These are phyloP conservation scores for Prunella strophiata DNA, from an alignment of 2,797 vertebrate species.

Conservation along the genomic window DNA sequence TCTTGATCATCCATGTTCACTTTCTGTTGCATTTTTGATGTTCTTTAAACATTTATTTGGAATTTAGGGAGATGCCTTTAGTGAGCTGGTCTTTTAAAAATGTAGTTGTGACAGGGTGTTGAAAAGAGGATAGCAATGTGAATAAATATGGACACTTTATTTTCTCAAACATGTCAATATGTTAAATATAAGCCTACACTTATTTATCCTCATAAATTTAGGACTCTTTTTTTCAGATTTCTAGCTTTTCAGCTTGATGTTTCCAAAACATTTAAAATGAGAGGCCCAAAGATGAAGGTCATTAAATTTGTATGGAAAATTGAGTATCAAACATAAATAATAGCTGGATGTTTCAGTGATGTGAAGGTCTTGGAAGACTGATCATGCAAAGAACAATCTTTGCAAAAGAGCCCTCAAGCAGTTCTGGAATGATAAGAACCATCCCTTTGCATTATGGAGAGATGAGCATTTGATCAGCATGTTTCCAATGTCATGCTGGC, in stretches of 20 bases:
- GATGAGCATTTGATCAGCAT: neutral
- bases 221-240: neutral
- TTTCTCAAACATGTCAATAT: neutral
- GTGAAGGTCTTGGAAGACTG: neutral
- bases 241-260: neutral
- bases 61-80: neutral
- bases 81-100: neutral
- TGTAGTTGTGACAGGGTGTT: neutral
- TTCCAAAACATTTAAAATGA: slow-evolving; percentile 8
- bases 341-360: neutral
- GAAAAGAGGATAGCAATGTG: neutral
- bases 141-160: neutral
- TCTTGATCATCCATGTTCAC: neutral
- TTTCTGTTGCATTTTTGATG: neutral
- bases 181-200: neutral
- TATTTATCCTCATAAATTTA: neutral
- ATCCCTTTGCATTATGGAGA: neutral
- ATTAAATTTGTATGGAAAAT: slow-evolving; percentile 15
- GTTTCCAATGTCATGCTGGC: neutral
- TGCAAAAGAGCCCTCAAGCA: neutral
- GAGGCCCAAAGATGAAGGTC: neutral
- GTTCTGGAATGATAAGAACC: neutral
- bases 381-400: neutral
- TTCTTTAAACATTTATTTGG: neutral
- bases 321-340: slow-evolving; percentile 23